Conservation (phyloP, 2,113 vertebrate species). For the Picathartes gymnocephalus region DNA sequence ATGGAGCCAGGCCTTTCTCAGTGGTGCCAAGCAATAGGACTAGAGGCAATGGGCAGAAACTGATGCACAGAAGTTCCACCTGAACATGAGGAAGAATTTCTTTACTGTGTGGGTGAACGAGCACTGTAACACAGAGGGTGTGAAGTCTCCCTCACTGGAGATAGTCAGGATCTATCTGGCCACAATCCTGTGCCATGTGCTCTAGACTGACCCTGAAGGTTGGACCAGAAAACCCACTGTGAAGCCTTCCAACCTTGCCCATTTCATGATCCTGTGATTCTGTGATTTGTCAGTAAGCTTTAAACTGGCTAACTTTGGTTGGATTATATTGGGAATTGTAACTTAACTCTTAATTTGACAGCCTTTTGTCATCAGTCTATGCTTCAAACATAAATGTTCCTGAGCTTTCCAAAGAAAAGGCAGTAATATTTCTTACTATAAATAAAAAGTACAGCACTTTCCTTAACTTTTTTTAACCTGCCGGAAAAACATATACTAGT, state of each 20-base stretch:
- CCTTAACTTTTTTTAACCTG: background rate
- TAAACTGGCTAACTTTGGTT: background rate
- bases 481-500: background rate
- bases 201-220: background rate
- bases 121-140: background rate
- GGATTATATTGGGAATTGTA: background rate
- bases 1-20: background rate
- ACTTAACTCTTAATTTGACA: background rate
- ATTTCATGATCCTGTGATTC: background rate
- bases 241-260: background rate
- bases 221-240: background rate
- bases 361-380: background rate
- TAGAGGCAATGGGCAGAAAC: background rate
- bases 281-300: background rate
- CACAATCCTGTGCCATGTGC: background rate
- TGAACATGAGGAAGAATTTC: background rate
- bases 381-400: background rate
- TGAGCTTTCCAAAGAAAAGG: background rate
- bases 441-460: background rate
- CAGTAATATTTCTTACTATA: background rate
- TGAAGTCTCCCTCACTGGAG: background rate
- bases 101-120: accelerated
- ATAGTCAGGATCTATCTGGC: background rate
- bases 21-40: background rate
- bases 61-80: background rate